Base-by-base conservation (phyloP, 37 sponge, comb jelly and placozoan genomes). In the Beroe ovata region DNA sequence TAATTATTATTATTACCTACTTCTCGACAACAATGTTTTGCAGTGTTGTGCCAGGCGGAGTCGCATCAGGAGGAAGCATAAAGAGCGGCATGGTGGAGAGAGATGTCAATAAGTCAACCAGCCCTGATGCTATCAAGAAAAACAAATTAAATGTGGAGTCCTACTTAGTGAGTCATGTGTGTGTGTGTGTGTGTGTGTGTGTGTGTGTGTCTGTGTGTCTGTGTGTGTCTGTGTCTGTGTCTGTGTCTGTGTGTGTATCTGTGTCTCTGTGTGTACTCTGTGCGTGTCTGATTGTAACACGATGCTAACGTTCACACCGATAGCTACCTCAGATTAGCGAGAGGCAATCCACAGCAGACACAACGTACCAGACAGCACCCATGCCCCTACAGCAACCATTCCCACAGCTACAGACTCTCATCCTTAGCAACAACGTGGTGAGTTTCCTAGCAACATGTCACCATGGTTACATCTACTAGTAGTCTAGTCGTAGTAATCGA, bases 361-460 rank as follows among this genome's bases (percentile, higher is more conserved):
- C 84, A 42, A 77, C 38, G 54, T 77, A 42, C 47, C 84, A 77
- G 54, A 77, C 84, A 0, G 84, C 84, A 1, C 84, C 84, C 2
- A 77, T 77, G 84, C 84, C 84, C 25, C 84, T 77, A 19, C 84
- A 77, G 29, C 84, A 77, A 77, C 84, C 84, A 0, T 77, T 77
- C 47, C 84, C 84, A 21, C 84, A 77, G 29, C 84, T 77, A 1
- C 84, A 77, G 23, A 77, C 84, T n/a, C 84, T 77, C 47, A 77
- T 77, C 28, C 47, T 77, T 4, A 36, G 38, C 38, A 35, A 77
- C 47, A 77, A 77, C 54, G 84, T 42, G 84, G 84, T 77, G 28
- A 20, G 84, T 77, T n/a, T 2, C 25, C 26, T 34, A 16, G 38
- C 38, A 69, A 25, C 71, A n/a, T n/a, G n/a, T n/a, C n/a, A n/a